Base-by-base conservation (phyloP, 2,888 invertebrate species). In the Drosophila parthenogenetica region DNA sequence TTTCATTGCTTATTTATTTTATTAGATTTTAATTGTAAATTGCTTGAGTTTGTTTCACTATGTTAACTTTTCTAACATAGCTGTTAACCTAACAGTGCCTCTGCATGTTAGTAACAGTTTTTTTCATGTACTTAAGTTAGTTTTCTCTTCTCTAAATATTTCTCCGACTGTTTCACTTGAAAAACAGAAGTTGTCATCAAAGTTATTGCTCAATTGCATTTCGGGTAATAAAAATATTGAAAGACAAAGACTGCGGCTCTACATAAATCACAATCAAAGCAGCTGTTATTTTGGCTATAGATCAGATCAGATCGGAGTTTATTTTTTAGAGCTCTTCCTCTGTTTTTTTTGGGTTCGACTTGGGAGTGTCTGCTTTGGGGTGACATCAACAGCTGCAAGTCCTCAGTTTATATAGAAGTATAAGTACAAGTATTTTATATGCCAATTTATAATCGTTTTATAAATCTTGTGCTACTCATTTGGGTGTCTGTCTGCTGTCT, bases 371-470 rank as follows among this genome's bases (percentile, higher is more conserved):
- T 37, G 55, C 49, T 54, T 60, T 17, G 59, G 68, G 75, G 68
- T 72, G 77, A 68, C 77, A 77, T 77, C 75, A 77, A 55, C 75
- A 72, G 64, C 73, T 69, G 72, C 68, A 68, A 53, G 62, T 63
- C 59, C 50, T 77, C 65, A 55, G 69, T 69, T 49, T 35, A 35
- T 35, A 13, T 8, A 3, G 13, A 35, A 35, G 35, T 29, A 19
- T 19, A 19, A 19, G 19, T n/a, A n/a, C n/a, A n/a, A n/a, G n/a
- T 29, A 29, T 35, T 35, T 35, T 13, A 49, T 76, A 73, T 61
- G 77, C 73, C 76, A 77, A 77, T 73, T 77, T 77, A 73, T 69
- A 76, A 77, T 76, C 69, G 58, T 42, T 74, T 48, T 45, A 53
- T 37, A 62, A 59, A 74, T 76, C 61, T 63, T 49, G 40, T 51